Base-by-base conservation (phyloP, 2,888 invertebrate genomes). In the Aphidius colemani region DNA sequence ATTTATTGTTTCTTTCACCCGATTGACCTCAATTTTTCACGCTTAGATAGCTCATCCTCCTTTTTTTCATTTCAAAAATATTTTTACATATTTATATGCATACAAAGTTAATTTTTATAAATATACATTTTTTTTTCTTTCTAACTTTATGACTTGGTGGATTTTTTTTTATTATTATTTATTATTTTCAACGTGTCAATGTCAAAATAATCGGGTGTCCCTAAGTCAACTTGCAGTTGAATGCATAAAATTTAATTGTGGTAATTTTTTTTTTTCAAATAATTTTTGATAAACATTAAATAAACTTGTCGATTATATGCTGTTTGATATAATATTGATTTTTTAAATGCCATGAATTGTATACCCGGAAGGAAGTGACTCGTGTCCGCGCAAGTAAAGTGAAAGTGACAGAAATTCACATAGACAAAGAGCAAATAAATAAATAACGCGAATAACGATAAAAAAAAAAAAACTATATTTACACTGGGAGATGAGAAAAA, bases 321-420 rank as follows among this genome's bases (percentile, higher is more conserved):
- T 30, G 5, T 30, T 30, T 30, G 30, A 30, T 30, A 30, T 30
- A 30, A 30, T 30, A 30, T 30, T 30, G 30, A 30, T 5, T 30
- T 5, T 30, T 30, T 30, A 5, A 30, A 30, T 30, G 30, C 40
- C n/a, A 51, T 51, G 9, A 46, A 61, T n/a, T 11, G 10, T 60
- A 56, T 53, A 67, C 59, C 59, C 67, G 73, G 72, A 72, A 72
- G 72, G 69, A 69, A 72, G 62, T 66, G 49, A 74, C 74, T 73
- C 65, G 69, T 71, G 57, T 59, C 53, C 56, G 61, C 43, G 18
- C 40, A 43, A 11, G 30, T 50, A 66, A 72, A 70, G 76, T 74
- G 76, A 76, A 76, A 76, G 76, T 74, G 75, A 75, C 75, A 69
- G 70, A 72, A 60, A 61, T 60, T 59, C 50, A 39, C 45, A 45